Conservation (phyloP, 1,140 invertebrate species). For the Anastrepha obliqua region DNA sequence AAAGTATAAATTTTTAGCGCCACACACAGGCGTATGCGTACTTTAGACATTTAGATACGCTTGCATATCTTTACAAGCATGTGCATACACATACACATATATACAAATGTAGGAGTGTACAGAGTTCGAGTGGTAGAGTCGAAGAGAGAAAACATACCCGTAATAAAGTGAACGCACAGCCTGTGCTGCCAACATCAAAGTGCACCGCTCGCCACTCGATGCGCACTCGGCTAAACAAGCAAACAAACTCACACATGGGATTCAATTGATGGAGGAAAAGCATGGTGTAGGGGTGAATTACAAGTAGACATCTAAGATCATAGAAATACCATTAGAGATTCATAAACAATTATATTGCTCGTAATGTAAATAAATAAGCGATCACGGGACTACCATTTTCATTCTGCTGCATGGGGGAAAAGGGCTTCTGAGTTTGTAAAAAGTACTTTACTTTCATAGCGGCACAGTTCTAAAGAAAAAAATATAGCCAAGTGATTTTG, state of each 20-base stretch:
- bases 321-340: not conserved
- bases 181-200: constrained; percentile 26
- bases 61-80: not conserved
- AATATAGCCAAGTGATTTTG: no score
- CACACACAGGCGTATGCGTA: not conserved
- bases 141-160: not conserved
- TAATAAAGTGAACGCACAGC: not conserved
- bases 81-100: not conserved
- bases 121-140: not conserved
- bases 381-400: no score
- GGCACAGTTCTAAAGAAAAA: no score
- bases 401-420: no score
- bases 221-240: constrained; percentile 1
- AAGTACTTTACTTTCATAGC: no score
- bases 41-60: no score
- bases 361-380: not conserved
- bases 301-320: constrained; percentile 4
- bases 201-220: not conserved
- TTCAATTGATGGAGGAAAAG: not conserved
- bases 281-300: not conserved
- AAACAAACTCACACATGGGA: not conserved
- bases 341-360: not conserved
- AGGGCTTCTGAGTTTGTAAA: no score
- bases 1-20: constrained; percentile 31
- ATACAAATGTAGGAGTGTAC: not conserved